phyloP scores from a whole-genome alignment of 2,888 invertebrate species.

The Eulithis prunata region DNA sequence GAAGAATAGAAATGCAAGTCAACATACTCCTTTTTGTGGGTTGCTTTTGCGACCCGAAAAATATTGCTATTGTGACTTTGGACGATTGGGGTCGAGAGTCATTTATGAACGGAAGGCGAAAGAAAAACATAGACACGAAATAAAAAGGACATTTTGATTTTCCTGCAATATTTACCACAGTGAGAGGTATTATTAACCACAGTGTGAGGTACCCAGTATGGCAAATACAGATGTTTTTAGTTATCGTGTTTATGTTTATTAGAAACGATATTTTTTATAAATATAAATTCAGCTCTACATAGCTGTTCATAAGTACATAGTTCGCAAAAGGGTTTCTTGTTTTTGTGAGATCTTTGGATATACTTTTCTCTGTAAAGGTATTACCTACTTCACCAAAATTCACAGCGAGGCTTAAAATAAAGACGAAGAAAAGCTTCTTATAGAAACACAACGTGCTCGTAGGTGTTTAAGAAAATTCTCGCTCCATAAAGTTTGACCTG shows the following conservation, averaged over 20 bases:
- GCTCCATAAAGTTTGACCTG: not conserved
- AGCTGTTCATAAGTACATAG: too few species aligned
- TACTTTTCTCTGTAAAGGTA: too few species aligned
- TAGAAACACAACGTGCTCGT: not conserved
- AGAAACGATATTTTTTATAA: too few species aligned
- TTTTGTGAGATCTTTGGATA: too few species aligned
- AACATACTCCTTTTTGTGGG: conserved; percentile 31
- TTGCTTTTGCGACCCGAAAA: conserved; percentile 10
- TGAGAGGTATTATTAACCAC: not conserved
- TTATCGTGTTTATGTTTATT: too few species aligned
- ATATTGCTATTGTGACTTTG: conserved; percentile 23
- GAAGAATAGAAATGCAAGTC: conserved; percentile 32
- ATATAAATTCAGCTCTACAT: too few species aligned
- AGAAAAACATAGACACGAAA: conserved; percentile 7
- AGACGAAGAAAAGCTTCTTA: not conserved
- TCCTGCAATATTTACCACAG: conserved; percentile 1
- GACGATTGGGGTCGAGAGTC: conserved; percentile 9
- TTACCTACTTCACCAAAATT: not conserved
- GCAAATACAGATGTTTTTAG: too few species aligned
- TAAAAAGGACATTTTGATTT: conserved; percentile 3
- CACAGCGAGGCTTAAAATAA: not conserved
- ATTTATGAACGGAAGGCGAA: conserved; percentile 3
- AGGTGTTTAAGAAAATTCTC: not conserved
- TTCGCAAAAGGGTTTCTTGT: too few species aligned
- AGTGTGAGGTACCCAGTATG: too few species aligned